These are phyloP conservation scores for Laticauda laticaudata DNA, from an alignment of 2,113 vertebrate genomes.

Conservation along the genomic window DNA sequence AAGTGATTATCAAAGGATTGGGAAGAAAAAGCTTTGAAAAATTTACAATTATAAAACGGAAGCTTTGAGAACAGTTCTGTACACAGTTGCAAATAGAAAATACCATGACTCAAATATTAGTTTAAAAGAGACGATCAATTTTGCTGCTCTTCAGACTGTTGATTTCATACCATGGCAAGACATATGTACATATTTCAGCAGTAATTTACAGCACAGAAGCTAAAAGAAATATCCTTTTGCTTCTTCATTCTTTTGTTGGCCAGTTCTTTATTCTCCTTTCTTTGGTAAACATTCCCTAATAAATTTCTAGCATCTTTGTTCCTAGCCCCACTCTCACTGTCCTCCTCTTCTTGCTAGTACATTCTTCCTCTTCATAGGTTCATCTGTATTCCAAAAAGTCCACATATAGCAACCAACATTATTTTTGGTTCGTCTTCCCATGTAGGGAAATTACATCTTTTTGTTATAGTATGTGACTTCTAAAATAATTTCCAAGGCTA, in stretches of 20 bases:
- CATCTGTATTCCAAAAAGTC: not conserved
- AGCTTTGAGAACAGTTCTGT: not conserved
- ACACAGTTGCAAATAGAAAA: not conserved
- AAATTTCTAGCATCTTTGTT: not conserved
- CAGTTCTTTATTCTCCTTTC: not conserved
- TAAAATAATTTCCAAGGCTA: not conserved
- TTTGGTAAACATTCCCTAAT: not conserved
- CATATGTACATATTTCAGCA: not conserved
- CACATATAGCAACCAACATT: not conserved
- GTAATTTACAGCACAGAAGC: not conserved
- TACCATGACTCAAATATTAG: not conserved
- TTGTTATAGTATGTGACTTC: not conserved
- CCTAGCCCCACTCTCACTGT: not conserved
- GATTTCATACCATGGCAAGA: not conserved
- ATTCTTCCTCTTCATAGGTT: not conserved
- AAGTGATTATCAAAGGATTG: conserved; percentile 23
- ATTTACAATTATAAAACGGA: not conserved
- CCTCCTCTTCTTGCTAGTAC: not conserved
- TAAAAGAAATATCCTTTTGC: not conserved
- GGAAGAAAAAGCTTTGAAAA: not conserved
- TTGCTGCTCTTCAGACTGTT: not conserved
- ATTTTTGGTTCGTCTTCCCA: not conserved
- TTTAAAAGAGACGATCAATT: not conserved
- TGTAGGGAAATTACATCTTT: not conserved
- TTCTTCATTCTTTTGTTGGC: not conserved